phyloP scores from a whole-genome alignment of 1,140 invertebrate species.

The Drosophila pandora region DNA sequence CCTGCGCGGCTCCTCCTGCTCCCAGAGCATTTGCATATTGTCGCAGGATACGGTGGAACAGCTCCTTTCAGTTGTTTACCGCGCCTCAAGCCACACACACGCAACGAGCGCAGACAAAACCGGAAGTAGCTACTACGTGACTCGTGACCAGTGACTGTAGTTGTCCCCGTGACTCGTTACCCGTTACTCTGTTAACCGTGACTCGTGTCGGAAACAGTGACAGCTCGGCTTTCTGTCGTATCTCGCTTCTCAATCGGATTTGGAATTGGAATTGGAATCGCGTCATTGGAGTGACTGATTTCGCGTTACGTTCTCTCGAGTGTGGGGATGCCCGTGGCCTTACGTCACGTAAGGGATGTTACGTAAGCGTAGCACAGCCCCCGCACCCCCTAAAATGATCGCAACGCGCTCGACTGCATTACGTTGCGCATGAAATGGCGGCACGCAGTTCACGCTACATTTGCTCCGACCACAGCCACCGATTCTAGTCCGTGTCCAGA shows the following conservation, averaged over 20 bases:
- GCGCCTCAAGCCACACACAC: conserved; percentile 73
- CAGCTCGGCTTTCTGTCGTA: conserved; percentile 38
- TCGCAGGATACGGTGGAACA: conserved; percentile 20
- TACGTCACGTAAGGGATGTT: conserved; percentile 35
- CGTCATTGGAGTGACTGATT: conserved; percentile 45
- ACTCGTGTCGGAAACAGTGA: conserved; percentile 17
- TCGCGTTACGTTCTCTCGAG: conserved; percentile 12
- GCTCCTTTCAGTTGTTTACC: conserved; percentile 62
- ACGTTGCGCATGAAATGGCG: conserved; percentile 78
- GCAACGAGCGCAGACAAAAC: conserved; percentile 32
- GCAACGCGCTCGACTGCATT: conserved; percentile 67
- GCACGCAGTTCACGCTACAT: conserved; percentile 81
- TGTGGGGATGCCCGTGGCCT: conserved; percentile 12
- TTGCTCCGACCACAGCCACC: conserved; percentile 69
- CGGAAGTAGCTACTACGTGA: conserved; percentile 28
- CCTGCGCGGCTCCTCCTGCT: conserved; percentile 39
- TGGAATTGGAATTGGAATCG: conserved; percentile 31
- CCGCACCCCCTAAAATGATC: conserved; percentile 22
- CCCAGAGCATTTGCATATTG: conserved; percentile 60
- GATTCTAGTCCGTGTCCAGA: conserved; percentile 54
- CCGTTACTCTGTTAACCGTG: not conserved
- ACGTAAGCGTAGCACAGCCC: conserved; percentile 31
- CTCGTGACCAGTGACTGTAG: conserved; percentile 6
- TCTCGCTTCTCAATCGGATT: conserved; percentile 35
- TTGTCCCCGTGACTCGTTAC: not conserved